These are phyloP conservation scores for Plumapathes pennacea DNA, from an alignment of 92 coral and sea anemone species.

Conservation along the genomic window DNA sequence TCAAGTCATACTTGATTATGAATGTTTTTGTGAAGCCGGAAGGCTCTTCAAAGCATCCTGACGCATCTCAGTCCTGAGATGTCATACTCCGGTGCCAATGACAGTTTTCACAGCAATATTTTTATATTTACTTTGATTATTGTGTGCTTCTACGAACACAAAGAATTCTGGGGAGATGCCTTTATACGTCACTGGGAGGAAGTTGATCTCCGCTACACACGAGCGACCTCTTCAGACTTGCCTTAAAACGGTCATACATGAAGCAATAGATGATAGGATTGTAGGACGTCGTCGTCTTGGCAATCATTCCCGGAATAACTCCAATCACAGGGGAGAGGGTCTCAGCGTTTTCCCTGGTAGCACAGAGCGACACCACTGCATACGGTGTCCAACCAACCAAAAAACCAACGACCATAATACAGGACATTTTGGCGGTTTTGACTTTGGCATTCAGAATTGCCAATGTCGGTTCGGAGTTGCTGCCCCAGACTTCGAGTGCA, in stretches of 20 bases:
- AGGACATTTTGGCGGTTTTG: slow-evolving; percentile 25
- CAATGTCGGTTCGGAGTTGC: slow-evolving; percentile 11
- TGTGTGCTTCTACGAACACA: no score
- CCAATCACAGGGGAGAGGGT: not conserved
- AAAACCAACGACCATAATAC: slow-evolving; percentile 38
- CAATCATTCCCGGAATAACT: slow-evolving; percentile 42
- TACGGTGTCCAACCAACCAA: slow-evolving; percentile 64
- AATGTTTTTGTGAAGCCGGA: no score
- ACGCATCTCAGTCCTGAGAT: no score
- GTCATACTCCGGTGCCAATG: no score
- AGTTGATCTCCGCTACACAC: no score
- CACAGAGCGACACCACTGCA: slow-evolving; percentile 36
- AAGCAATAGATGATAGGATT: slow-evolving; percentile 69
- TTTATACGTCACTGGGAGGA: no score
- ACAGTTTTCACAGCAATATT: no score
- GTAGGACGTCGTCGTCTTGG: slow-evolving; percentile 56
- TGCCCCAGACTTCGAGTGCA: slow-evolving; percentile 42
- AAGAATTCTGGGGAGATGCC: no score
- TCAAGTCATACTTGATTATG: no score
- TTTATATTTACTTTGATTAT: no score
- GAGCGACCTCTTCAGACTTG: slow-evolving; percentile 16
- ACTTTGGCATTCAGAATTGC: slow-evolving; percentile 43
- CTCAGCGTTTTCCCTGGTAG: slow-evolving; percentile 8
- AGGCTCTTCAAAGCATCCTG: no score
- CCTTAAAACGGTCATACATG: slow-evolving; percentile 49